Evolutionary conservation across 2,888 invertebrate species (phyloP), one percentile per base, ranked within the genome.

Genomic region (Marronus borbonicus): DNA sequence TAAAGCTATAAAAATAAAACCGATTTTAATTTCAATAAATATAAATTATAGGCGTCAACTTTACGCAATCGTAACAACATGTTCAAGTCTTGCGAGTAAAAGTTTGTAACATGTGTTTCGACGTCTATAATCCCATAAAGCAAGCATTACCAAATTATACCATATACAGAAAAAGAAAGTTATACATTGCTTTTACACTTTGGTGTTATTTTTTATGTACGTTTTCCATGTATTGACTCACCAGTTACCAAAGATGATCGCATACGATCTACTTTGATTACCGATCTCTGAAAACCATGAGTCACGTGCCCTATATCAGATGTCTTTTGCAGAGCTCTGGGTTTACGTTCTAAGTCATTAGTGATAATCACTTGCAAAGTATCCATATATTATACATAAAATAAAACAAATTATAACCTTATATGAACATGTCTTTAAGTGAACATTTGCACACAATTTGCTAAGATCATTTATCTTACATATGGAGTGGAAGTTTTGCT

Each of bases 101-200:
- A 28, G 20, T 60, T 24, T 28, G 10, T 20, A 60, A 28, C 20
- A 55, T 70, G 58, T 36, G 55, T 70, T 70, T 7, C 36, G 60
- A 39, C 58, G 60, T 39, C 72, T 60, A 39, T 72, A 58, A 62
- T n/a, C 20, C 58, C 65, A 76, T 76, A 65, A 76, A 55, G n/a
- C 36, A 44, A 5, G 49, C 39, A 55, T 66, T 70, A 70, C 77
- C 70, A 70, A 77, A 77, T 77, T 77, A 70, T 31, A 20, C 77
- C 77, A 50, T 69, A 70, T 77, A 77, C 62, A 64, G 77, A 70
- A 69, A 69, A 70, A 77, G 77, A 77, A 77, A 76, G 76, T 66
- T 66, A 50, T 24, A 28, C 24, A 28, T 68, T 49, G 20, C 24
- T 55, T 24, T 17, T 17, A 7, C 4, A 55, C 12, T 64, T 31